phyloP scores from a whole-genome alignment of 2,888 invertebrate genomes.

The Tachystola acroxantha region DNA sequence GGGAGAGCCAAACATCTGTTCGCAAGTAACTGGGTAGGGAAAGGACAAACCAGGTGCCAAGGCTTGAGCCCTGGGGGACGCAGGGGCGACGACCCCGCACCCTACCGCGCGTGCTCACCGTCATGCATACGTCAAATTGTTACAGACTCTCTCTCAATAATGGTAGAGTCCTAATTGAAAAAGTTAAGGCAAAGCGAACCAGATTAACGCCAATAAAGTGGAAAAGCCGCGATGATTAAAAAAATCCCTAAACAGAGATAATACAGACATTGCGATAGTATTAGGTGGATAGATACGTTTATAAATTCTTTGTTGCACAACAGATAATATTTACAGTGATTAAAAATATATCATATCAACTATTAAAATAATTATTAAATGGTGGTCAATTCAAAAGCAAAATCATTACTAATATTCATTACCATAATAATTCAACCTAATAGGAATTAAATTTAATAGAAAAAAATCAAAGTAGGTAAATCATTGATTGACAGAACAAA shows the following conservation, averaged over 20 bases:
- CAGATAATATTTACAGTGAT: no score
- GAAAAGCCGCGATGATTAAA: slow-evolving; percentile 1
- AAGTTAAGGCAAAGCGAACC: neutral
- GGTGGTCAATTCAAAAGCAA: no score
- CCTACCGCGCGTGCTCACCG: slow-evolving; percentile 48
- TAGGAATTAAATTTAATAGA: no score
- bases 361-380: no score
- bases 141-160: slow-evolving; percentile 26
- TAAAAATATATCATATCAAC: no score
- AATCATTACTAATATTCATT: no score
- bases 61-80: slow-evolving; percentile 40
- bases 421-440: no score
- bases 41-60: slow-evolving; percentile 62
- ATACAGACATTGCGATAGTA: no score
- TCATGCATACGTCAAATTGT: slow-evolving; percentile 46
- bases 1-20: slow-evolving; percentile 60
- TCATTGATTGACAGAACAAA: no score
- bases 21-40: slow-evolving; percentile 41
- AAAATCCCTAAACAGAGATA: neutral
- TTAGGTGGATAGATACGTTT: no score
- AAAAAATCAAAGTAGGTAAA: no score
- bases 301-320: no score
- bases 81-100: slow-evolving; percentile 70
- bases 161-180: slow-evolving; percentile 30
- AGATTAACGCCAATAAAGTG: neutral